Evolutionary conservation across 2,113 vertebrate genomes (phyloP), one percentile per base, ranked within the genome.

Genomic region (Nycticryphes semicollaris): DNA sequence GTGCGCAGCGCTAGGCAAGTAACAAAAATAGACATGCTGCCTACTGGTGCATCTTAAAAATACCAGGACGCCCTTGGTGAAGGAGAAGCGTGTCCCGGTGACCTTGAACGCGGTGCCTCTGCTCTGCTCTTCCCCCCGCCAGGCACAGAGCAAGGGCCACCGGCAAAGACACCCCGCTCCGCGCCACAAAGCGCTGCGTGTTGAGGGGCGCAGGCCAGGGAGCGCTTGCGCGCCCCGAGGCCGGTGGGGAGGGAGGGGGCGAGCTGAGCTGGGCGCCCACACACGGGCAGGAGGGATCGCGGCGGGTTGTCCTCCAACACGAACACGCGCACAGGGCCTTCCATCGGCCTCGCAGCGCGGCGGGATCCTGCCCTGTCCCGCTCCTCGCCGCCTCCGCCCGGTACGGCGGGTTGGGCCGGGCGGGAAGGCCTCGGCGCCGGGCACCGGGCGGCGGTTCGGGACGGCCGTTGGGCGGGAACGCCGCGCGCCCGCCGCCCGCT

Each of bases 391-490:
- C 30, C 20, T 35, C 62, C 6, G 31, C 19, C 48, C 59, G 15
- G 67, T 24, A 33, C 67, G 21, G 10, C 12, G 19, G 41, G 10
- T 6, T 2, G 25, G 15, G 30, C 12, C 4, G 10, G 7, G 24
- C 7, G 4, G 59, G 7, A 4, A 30, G 30, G 39, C 7, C 78
- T 5, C 27, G 8, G 21, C 0, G 17, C 8, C 12, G 4, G 10
- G 11, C 59, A 3, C 14, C 14, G 0, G 15, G 2, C 8, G 8
- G 3, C 10, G 4, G 12, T 1, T 7, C 3, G 6, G 4, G 4
- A 13, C 6, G 0, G 1, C 12, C 0, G 1, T 4, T 6, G 5
- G 7, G 25, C 66, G 20, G 10, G 14, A 48, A 7, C 4, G 0
- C 35, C 18, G 7, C 14, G 2, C 45, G 4, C 48, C 12, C 27